Base-by-base conservation (phyloP, 1,140 invertebrate genomes). In the Drosophila albomicans region DNA sequence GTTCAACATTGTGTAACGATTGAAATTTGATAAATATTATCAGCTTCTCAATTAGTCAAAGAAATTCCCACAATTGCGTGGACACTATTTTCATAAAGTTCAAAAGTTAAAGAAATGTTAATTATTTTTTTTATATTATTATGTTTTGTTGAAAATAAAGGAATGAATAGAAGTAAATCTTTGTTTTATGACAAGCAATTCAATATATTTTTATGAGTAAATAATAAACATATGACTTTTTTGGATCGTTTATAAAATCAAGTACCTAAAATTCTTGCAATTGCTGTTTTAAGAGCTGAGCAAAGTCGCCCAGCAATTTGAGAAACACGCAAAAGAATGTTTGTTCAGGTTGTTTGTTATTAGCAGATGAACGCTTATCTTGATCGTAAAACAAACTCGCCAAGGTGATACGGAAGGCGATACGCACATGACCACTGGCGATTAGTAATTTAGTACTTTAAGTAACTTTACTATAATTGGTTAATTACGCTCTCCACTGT, bases 391-490 rank as follows among this genome's bases (percentile, higher is more conserved):
- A 7, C 15, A 41, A 10, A 57, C 11, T 16, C 28, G 57, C 16
- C 41, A 45, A 45, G 11, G 20, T 30, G 41, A 59, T 59, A 59
- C 13, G 38, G 20, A 59, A 5, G 38, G 20, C 15, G 7, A 35
- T 35, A 41, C 15, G 54, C 54, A 41, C 54, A 57, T 57, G 54
- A 57, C 54, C 54, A 57, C 7, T 32, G 25, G 11, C 28, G 51
- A 57, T 57, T 57, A 57, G 54, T 41, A 6, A 25, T 25, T 10
- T 8, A 10, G 8, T 10, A 38, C 7, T 10, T 10, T 10, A 25
- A 25, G 20, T 25, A 25, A 57, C 15, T 20, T 30, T 30, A 30
- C 35, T 38, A 38, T 16, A 48, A 16, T 16, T 52, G 20, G 11
- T 52, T 41, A 32, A 35, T 54, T 54, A 54, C 51, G 13, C 20